Percentiles rank a stretch among this genome's conserved stretches.
phyloP scores from a whole-genome alignment of 2,113 vertebrate species.

The Vimba vimba region DNA sequence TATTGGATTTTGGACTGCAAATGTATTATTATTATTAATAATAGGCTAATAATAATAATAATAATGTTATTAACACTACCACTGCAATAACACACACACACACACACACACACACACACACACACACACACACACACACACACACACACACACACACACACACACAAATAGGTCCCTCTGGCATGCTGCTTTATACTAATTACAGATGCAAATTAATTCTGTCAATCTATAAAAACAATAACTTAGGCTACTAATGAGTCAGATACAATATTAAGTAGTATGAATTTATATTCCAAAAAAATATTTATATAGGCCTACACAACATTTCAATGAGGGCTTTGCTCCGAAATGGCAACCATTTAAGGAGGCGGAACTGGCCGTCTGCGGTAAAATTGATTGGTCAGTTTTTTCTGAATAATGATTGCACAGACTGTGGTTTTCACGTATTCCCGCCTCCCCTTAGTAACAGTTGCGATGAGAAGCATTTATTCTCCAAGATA shows the following conservation, averaged over 20 bases:
- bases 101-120: no score
- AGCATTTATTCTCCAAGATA: background rate
- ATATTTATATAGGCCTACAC: background rate
- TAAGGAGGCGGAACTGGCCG: background rate
- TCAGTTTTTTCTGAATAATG: conserved; percentile 21
- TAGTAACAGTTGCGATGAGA: conserved; percentile 35
- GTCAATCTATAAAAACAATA: background rate
- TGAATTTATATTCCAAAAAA: background rate
- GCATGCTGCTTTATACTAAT: no score
- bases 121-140: no score
- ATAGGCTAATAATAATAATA: no score
- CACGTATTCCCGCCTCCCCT: background rate
- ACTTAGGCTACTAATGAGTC: background rate
- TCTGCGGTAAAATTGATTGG: conserved; percentile 40
- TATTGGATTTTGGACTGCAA: no score
- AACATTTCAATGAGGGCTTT: background rate
- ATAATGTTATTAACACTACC: no score
- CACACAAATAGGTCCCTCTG: no score
- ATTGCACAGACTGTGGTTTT: conserved; percentile 11
- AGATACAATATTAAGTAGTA: background rate
- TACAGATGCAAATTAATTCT: no score
- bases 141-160: no score
- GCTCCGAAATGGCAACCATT: conserved; percentile 45
- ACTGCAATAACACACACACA: no score
- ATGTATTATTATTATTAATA: no score